Conservation (phyloP, 1,140 invertebrate species). For the Grapholita molesta region DNA sequence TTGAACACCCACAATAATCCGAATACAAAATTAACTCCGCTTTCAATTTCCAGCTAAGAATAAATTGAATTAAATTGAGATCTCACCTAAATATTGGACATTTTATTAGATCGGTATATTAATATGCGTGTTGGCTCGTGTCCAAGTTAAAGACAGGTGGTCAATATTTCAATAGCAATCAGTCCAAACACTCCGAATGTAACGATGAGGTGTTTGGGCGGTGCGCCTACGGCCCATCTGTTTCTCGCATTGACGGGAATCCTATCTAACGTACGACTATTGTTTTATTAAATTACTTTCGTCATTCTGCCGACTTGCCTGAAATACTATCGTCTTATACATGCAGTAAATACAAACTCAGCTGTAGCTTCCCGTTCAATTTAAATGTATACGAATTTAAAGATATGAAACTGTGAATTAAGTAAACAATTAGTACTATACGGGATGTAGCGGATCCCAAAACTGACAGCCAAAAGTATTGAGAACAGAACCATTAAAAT, state of each 20-base stretch:
- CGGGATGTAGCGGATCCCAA: background rate
- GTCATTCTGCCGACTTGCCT: background rate
- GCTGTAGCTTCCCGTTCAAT: background rate
- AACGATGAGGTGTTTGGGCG: background rate
- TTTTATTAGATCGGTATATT: constrained; percentile 9
- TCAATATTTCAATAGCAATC: background rate
- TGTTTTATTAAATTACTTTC: background rate
- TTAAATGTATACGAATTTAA: background rate
- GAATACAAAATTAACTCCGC: background rate
- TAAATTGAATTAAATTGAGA: background rate
- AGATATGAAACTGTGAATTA: background rate
- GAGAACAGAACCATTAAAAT: background rate
- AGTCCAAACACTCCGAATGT: too few relatives aligned
- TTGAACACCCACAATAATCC: background rate
- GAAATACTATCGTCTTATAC: background rate
- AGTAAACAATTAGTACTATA: background rate
- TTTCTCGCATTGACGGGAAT: background rate
- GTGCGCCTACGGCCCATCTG: background rate
- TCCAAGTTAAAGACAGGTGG: background rate
- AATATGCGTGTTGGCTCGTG: background rate
- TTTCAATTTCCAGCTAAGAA: constrained; percentile 12
- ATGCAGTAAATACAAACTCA: background rate
- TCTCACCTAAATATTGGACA: constrained; percentile 3
- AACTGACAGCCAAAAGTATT: background rate
- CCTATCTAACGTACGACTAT: background rate